phyloP scores from a whole-genome alignment of 2,888 invertebrate genomes.

The Tyria jacobaeae region DNA sequence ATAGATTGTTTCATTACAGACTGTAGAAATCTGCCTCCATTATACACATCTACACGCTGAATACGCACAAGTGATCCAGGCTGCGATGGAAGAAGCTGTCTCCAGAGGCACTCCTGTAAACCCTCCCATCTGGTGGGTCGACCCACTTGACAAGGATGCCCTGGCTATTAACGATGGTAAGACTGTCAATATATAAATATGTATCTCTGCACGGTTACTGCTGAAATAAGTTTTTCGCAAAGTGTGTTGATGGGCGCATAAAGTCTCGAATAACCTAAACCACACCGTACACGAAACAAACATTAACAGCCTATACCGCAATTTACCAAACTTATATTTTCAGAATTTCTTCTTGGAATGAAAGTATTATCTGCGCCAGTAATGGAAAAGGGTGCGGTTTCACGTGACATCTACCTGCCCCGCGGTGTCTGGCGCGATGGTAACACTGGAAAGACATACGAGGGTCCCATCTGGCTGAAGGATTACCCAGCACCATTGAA shows the following conservation, averaged over 20 bases:
- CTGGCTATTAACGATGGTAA: constrained; percentile 86
- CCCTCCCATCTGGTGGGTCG: constrained; percentile 95
- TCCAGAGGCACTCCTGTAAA: constrained; percentile 90
- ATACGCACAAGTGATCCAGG: constrained; percentile 87
- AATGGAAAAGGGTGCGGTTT: constrained; percentile 84
- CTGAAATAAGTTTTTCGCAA: too few relatives aligned
- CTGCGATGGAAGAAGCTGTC: constrained; percentile 88
- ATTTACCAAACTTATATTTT: background rate
- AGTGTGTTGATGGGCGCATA: too few relatives aligned
- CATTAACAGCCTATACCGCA: too few relatives aligned
- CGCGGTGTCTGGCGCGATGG: constrained; percentile 89
- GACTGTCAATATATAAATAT: background rate
- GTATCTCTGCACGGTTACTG: too few relatives aligned
- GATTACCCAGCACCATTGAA: constrained; percentile 88
- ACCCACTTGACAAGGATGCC: constrained; percentile 89
- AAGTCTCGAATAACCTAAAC: too few relatives aligned
- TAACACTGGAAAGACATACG: constrained; percentile 61
- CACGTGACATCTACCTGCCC: constrained; percentile 91
- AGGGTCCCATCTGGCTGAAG: constrained; percentile 85
- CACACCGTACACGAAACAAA: too few relatives aligned
- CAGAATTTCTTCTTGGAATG: constrained; percentile 91
- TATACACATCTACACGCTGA: constrained; percentile 89
- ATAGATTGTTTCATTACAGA: constrained; percentile 64
- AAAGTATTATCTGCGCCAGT: constrained; percentile 90
- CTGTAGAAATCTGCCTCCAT: constrained; percentile 87